These are phyloP conservation scores for Umimayanthus kanabou DNA, from an alignment of 92 coral and sea anemone species.

Conservation along the genomic window DNA sequence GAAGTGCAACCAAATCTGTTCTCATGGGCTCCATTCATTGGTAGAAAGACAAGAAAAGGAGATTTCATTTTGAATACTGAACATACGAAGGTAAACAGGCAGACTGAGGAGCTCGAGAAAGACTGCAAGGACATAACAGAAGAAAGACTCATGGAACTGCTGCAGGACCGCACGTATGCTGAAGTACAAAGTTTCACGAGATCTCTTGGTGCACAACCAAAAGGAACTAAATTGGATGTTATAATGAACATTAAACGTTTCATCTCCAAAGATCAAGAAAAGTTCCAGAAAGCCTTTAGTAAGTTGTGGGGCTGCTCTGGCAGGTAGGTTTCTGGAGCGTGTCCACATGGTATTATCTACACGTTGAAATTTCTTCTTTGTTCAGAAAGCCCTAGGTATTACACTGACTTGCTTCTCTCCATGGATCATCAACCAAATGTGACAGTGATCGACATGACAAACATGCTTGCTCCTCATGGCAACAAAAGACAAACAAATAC, in stretches of 20 bases:
- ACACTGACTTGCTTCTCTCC: constrained; percentile 49
- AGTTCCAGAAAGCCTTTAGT: no score
- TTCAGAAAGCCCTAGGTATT: constrained; percentile 61
- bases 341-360: constrained; percentile 59
- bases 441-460: constrained; percentile 51
- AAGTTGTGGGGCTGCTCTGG: constrained; percentile 76
- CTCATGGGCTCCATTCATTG: constrained; percentile 58
- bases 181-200: constrained; percentile 42
- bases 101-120: constrained; percentile 40
- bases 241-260: constrained; percentile 43
- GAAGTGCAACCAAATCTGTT: constrained; percentile 44
- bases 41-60: constrained; percentile 38
- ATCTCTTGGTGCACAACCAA: constrained; percentile 38
- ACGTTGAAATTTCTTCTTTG: constrained; percentile 56
- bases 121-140: constrained; percentile 57
- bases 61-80: constrained; percentile 46
- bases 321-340: constrained; percentile 67
- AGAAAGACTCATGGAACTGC: constrained; percentile 51
- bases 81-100: constrained; percentile 45
- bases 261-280: constrained; percentile 37
- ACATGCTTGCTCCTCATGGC: constrained; percentile 48
- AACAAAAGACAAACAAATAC: constrained; percentile 31
- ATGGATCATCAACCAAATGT: constrained; percentile 55
- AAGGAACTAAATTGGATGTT: constrained; percentile 53
- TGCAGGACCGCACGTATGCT: constrained; percentile 37